Evolutionary conservation across 2,797 vertebrate species (phyloP).

Genomic region (Lagorchestes hirsutus): DNA sequence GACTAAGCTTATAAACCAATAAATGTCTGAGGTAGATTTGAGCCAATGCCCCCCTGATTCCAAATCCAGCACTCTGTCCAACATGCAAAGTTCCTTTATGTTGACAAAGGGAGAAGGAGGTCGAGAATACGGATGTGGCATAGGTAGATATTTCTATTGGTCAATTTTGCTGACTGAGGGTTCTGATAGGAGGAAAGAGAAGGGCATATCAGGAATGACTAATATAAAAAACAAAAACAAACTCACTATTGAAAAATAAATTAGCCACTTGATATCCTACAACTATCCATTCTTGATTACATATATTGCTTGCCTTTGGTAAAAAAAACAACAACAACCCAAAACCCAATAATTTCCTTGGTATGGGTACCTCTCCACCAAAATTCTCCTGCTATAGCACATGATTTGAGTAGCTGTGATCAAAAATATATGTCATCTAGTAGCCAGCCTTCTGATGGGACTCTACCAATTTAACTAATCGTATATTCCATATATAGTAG

Average conservation of each 20-base stretch:
- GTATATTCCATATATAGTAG: background rate
- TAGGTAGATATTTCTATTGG: background rate
- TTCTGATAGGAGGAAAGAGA: background rate
- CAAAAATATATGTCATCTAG: too few species aligned
- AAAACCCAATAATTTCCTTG: too few species aligned
- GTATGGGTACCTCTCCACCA: too few species aligned
- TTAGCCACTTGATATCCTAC: background rate
- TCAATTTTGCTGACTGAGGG: too few species aligned
- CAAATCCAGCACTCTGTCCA: background rate
- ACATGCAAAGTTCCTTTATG: background rate
- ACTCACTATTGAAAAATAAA: background rate
- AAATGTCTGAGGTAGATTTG: background rate
- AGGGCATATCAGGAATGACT: background rate
- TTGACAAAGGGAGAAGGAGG: background rate
- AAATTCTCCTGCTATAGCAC: too few species aligned
- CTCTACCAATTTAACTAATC: background rate
- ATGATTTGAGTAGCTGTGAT: too few species aligned
- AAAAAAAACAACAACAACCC: too few species aligned
- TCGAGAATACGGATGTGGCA: background rate
- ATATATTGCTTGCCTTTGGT: too few species aligned
- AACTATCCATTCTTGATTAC: background rate
- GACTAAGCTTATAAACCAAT: background rate
- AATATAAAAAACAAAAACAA: background rate
- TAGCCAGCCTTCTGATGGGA: too few species aligned
- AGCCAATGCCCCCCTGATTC: background rate